A percentile compares a stretch with the other conserved stretches of the same genome.
These are phyloP conservation scores for Scaptomyza caliginosa DNA, from an alignment of 2,888 invertebrate species.

Conservation along the genomic window DNA sequence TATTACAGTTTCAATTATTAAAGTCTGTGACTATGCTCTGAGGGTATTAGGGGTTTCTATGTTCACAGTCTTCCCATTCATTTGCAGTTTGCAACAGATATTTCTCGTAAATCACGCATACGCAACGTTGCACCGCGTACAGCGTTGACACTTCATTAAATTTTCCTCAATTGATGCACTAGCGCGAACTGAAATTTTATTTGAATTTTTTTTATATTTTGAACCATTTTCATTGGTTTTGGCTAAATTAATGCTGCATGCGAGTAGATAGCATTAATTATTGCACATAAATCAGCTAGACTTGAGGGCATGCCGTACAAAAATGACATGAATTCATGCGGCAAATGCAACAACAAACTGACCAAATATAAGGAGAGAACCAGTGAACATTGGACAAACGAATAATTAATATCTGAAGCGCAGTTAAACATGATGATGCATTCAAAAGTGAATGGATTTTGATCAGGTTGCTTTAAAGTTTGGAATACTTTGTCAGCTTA, in stretches of 20 bases:
- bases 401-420: neutral
- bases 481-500: constrained; percentile 17
- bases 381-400: neutral
- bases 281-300: constrained; percentile 55
- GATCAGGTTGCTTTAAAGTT: constrained; percentile 5
- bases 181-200: constrained; percentile 30
- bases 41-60: neutral
- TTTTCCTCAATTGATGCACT: constrained; percentile 55
- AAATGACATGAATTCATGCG: constrained; percentile 22
- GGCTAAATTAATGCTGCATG: constrained; percentile 58
- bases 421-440: neutral
- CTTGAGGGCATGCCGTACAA: neutral
- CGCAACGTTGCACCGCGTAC: constrained; percentile 56
- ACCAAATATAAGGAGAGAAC: constrained; percentile 7
- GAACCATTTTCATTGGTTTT: constrained; percentile 43
- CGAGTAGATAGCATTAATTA: constrained; percentile 63
- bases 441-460: constrained; percentile 6
- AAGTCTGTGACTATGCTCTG: neutral
- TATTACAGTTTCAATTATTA: neutral
- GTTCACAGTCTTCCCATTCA: constrained; percentile 1
- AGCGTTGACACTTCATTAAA: constrained; percentile 73
- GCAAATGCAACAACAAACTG: constrained; percentile 32
- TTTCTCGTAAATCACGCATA: constrained; percentile 63
- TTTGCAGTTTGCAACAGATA: constrained; percentile 29
- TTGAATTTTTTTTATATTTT: constrained; percentile 21